phyloP scores from a whole-genome alignment of 2,797 vertebrate genomes.

The Nannoperca obscura region DNA sequence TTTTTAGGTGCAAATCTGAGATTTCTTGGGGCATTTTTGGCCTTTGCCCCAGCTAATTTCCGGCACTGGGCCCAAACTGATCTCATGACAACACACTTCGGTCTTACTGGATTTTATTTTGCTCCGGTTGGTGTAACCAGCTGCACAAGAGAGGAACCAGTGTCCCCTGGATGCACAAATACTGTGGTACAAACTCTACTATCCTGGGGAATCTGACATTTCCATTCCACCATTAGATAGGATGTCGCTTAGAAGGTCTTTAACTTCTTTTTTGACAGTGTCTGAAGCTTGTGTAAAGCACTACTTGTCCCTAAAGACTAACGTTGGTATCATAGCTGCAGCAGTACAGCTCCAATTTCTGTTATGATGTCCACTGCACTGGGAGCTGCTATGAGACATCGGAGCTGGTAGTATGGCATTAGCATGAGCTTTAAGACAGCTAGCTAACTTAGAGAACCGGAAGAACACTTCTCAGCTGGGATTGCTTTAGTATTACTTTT shows the following conservation, averaged over 20 bases:
- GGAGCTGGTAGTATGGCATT: background rate
- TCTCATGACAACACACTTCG: conserved; percentile 3
- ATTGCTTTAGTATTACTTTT: conserved; percentile 6
- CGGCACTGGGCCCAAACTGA: no score
- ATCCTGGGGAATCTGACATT: conserved; percentile 29
- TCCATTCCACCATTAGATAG: conserved; percentile 12
- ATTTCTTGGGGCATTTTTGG: no score
- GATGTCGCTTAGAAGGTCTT: conserved; percentile 16
- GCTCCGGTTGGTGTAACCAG: conserved; percentile 15
- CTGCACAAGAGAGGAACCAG: background rate
- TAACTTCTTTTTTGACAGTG: background rate
- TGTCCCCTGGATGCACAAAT: conserved; percentile 3
- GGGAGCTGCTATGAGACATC: background rate
- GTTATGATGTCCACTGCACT: conserved; percentile 10
- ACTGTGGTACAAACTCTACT: conserved; percentile 11
- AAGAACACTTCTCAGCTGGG: conserved; percentile 17
- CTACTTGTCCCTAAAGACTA: conserved; percentile 26
- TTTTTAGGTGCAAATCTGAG: no score
- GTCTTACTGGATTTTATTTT: conserved; percentile 10
- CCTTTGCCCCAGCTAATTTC: no score
- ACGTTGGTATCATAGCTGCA: conserved; percentile 22
- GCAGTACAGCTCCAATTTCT: background rate
- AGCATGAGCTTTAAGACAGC: conserved; percentile 10
- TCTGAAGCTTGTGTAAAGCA: conserved; percentile 21
- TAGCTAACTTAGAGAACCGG: conserved; percentile 7